Evolutionary conservation across 1,140 invertebrate genomes (phyloP), one percentile per base, ranked within the genome.

Genomic region (Calliphora vicina): DNA sequence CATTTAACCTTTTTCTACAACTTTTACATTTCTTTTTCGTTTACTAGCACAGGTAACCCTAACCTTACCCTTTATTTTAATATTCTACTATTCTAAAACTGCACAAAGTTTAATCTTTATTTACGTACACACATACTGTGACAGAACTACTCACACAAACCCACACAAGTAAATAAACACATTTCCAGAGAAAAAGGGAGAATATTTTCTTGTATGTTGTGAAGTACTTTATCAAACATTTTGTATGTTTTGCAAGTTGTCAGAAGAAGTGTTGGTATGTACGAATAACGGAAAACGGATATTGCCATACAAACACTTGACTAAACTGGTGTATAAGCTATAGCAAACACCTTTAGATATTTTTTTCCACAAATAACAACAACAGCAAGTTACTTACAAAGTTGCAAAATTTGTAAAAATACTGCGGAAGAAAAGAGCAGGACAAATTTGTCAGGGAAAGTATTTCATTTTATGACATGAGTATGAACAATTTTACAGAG

Each of bases 51-150:
- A 43, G 35, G 74, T 78, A 45, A 78, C 74, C 20, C 17, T 78
- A 78, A 78, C 74, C 74, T 78, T 78, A 78, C 35, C 74, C 74
- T 78, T 72, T n/a, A n/a, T n/a, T 35, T 78, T 78, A 23, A 78
- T 78, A 45, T 78, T 78, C 74, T 23, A 43, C 23, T 42, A 20
- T 27, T 78, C n/a, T 23, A 67, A 20, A 57, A 57, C 50, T 26
- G 17, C 5, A 78, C 35, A 78, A 78, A 78, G 74, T 78, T 78
- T 78, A 78, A 78, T 78, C 74, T 23, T 43, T 78, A 78, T 43
- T 23, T 43, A 78, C 15, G 27, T 76, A 76, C 35, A 35, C n/a
- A 35, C 27, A 35, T 74, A 35, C 29, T 29, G 8, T 29, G 29
- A 29, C 29, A 29, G 2, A 29, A n/a, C n/a, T n/a, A n/a, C n/a